Evolutionary conservation across 1,140 invertebrate genomes (phyloP), one percentile per base, ranked within the genome.

Genomic region (Vanessa atalanta): DNA sequence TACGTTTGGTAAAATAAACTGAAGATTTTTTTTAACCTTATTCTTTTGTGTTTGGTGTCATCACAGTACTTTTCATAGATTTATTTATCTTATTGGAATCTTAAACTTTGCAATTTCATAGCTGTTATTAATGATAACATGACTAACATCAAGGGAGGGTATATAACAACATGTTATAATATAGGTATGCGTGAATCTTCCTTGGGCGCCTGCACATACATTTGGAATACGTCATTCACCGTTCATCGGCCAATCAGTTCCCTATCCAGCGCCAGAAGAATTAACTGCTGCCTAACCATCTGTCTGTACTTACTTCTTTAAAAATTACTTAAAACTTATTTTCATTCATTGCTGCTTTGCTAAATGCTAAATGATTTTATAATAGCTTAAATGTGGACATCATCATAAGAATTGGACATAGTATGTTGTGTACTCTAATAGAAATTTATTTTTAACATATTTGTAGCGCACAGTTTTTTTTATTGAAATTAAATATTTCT

Each of bases 141-240:
- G 43, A 31, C 57, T 67, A 57, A 69, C 67, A 31, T n/a, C 51
- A 55, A n/a, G 48, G 70, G 70, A 48, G n/a, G 8, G 16, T 53
- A 65, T 23, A 16, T 61, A 61, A 61, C 31, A 23, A 37, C 57
- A 61, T 61, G 13, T 61, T 37, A 61, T 37, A 16, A 61, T 37
- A 79, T 84, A 93, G 91, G 93, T 93, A 69, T 93, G 88, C 87
- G 90, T 93, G 84, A 93, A 86, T 68, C 83, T 93, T 66, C 90
- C 89, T 31, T 91, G 90, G 86, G 93, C 94, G 55, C 95, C 96
- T 55, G 94, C 94, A 60, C 95, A 95, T 83, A 95, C 95, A 15
- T 97, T 97, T 86, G 96, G 96, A 72, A 96, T 97, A 78, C 94
- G 95, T 72, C 96, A 97, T 82, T 96, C 96, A 37, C 94, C 93